Percentiles rank a stretch among this genome's conserved stretches.
Evolutionary conservation across 2,888 invertebrate species (phyloP).

Genomic region (Scaptomyza cyrtandrae): DNA sequence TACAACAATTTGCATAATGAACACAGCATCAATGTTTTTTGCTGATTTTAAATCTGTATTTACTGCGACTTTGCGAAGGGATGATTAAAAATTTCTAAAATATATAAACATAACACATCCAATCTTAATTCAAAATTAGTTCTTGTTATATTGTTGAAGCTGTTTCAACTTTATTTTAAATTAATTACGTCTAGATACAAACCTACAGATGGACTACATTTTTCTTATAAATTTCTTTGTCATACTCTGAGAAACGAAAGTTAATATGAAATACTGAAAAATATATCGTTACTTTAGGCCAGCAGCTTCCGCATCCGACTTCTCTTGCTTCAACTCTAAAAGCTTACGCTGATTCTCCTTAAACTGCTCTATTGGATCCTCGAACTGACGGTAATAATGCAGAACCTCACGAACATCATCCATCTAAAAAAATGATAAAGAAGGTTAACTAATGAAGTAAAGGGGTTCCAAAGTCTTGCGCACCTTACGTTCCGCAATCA

Average conservation of each 20-base stretch:
- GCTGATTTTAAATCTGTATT: conserved; percentile 24
- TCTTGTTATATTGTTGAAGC: no score
- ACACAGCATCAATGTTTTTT: background rate
- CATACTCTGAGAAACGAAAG: no score
- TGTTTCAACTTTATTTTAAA: no score
- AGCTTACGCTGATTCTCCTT: conserved; percentile 94
- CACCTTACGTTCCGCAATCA: conserved; percentile 90
- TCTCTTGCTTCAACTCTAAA: conserved; percentile 88
- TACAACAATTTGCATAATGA: conserved; percentile 58
- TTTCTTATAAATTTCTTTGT: no score
- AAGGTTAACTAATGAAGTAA: background rate
- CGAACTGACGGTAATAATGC: conserved; percentile 95
- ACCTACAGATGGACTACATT: background rate
- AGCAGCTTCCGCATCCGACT: conserved; percentile 26
- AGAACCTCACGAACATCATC: conserved; percentile 97
- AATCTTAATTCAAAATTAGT: no score
- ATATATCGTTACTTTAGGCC: background rate
- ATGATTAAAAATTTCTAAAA: background rate
- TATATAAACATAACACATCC: no score
- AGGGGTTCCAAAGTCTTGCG: background rate
- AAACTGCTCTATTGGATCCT: conserved; percentile 96
- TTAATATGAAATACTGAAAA: background rate
- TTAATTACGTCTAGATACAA: background rate
- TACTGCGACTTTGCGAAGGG: conserved; percentile 5
- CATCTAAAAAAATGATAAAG: conserved; percentile 86